Percentiles rank a stretch among this genome's conserved stretches.
Conservation (phyloP, 2,113 vertebrate genomes). For the Miniopterus natalensis region DNA sequence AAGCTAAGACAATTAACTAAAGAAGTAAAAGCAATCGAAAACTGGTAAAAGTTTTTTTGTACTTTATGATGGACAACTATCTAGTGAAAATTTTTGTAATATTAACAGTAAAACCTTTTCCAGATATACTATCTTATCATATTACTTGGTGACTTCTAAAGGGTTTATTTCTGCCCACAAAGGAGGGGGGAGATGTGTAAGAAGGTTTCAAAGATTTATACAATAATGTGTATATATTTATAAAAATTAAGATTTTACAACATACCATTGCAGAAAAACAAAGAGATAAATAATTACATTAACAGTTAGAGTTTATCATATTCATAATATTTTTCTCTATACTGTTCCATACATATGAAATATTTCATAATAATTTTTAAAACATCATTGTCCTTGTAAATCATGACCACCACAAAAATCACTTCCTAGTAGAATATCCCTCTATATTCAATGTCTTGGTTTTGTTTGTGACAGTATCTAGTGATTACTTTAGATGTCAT, state of each 20-base stretch:
- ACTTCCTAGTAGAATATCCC: background rate
- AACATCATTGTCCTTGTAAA: conserved; percentile 19
- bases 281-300: background rate
- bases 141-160: conserved; percentile 16
- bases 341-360: conserved; percentile 26
- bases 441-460: background rate
- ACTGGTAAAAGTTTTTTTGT: background rate
- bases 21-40: conserved; percentile 1
- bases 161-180: background rate
- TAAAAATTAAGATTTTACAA: conserved; percentile 24
- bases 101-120: conserved; percentile 34
- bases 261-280: background rate
- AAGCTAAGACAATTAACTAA: conserved; percentile 9
- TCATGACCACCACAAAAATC: conserved; percentile 19
- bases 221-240: background rate
- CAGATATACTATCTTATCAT: conserved; percentile 4
- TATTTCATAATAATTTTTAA: background rate
- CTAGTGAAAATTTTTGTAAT: background rate
- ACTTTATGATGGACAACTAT: conserved; percentile 24
- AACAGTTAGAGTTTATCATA: background rate
- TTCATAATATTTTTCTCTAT: conserved; percentile 2
- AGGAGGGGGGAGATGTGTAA: background rate
- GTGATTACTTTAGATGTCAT: background rate
- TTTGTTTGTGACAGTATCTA: conserved; percentile 16
- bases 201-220: conserved; percentile 5